These are phyloP conservation scores for Beaufortia kweichowensis DNA, from an alignment of 2,113 vertebrate species.

Conservation along the genomic window DNA sequence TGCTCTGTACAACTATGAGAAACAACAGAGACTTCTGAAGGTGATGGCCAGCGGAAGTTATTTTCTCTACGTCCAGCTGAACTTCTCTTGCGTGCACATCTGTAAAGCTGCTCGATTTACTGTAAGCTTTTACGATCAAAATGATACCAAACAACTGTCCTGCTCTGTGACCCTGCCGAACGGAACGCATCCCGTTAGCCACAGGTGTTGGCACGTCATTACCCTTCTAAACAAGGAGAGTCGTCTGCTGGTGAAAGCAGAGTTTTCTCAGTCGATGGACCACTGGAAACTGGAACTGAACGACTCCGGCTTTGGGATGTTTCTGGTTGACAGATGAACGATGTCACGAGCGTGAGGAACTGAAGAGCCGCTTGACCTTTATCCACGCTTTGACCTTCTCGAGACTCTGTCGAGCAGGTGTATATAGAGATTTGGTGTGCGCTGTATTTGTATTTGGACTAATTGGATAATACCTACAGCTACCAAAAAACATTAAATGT, in stretches of 20 bases:
- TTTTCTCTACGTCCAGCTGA: slow-evolving; percentile 67
- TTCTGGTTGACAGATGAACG: slow-evolving; percentile 56
- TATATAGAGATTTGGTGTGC: too few relatives aligned
- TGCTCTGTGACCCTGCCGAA: slow-evolving; percentile 60
- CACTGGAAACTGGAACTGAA: slow-evolving; percentile 58
- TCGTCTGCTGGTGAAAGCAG: slow-evolving; percentile 45
- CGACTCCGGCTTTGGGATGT: slow-evolving; percentile 63
- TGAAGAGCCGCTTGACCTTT: neutral
- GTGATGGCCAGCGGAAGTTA: slow-evolving; percentile 52
- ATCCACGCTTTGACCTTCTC: neutral
- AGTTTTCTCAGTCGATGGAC: fast-evolving
- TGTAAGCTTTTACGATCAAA: neutral
- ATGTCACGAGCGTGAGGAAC: neutral
- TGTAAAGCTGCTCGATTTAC: slow-evolving; percentile 11
- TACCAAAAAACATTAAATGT: too few relatives aligned
- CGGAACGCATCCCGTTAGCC: fast-evolving
- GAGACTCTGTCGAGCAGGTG: neutral
- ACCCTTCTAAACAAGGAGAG: fast-evolving
- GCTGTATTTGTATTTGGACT: neutral
- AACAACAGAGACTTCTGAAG: fast-evolving
- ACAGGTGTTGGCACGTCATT: slow-evolving; percentile 65
- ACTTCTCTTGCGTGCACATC: neutral
- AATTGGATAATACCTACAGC: neutral
- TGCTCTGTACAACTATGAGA: slow-evolving; percentile 30
- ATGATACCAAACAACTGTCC: neutral